Evolutionary conservation across 1,140 invertebrate genomes (phyloP), one percentile per base, ranked within the genome.

Genomic region (Bombus sibiricus): DNA sequence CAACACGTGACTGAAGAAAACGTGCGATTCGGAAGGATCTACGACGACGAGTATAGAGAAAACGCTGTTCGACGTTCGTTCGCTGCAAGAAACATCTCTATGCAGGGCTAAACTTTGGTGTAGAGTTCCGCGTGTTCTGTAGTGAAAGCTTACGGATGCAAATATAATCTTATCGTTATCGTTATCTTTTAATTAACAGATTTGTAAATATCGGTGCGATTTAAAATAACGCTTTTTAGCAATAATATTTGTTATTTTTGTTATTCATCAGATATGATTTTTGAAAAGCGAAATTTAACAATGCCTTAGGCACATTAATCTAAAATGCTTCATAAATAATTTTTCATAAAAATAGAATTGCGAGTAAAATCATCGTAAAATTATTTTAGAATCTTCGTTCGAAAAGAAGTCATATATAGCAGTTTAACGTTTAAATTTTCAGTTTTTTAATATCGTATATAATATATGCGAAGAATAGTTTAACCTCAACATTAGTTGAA

Each of bases 31-130:
- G 57, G 73, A 62, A 76, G 57, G 59, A 47, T 83, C 75, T 47
- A 79, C 59, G 43, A 86, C 72, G 53, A 81, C 34, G 87, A 83
- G 78, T 80, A 83, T 75, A 79, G 66, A 81, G 64, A 82, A 79
- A 85, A 86, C 64, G 83, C 28, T n/a, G 39, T 2, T n/a, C 3
- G 13, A 68, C 41, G n/a, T 74, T 64, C 28, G 57, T 53, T 41
- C 53, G n/a, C 5, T 32, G 32, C 39, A 34, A 64, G 41, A 47
- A 43, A 82, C 53, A 32, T 39, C 28, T 57, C 22, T 3, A 32
- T 62, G 22, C 39, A 41, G 18, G 34, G 32, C 37, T 1, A 62
- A 73, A 81, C 37, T 59, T 47, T 80, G 41, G 22, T 22, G 3
- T 13, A 22, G 47, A 32, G 13, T 57, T 53, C 5, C 34, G 18